These are phyloP conservation scores for Telmatherina bonti DNA, from an alignment of 2,797 vertebrate genomes.

Conservation along the genomic window DNA sequence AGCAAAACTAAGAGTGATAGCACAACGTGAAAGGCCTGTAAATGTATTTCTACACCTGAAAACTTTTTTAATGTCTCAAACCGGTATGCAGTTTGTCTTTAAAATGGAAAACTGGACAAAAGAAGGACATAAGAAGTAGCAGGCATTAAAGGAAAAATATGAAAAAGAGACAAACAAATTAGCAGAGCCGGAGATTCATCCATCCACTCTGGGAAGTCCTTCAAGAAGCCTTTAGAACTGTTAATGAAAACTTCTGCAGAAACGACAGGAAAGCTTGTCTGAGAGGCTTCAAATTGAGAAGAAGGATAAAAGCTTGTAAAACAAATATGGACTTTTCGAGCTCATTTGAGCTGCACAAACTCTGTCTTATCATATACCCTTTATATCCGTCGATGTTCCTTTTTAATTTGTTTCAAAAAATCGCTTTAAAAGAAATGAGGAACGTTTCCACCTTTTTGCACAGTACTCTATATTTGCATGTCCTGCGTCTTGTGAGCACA, in stretches of 20 bases:
- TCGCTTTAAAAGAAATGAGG: not conserved
- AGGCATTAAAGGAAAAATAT: not conserved
- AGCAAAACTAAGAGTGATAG: not conserved
- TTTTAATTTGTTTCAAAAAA: not conserved
- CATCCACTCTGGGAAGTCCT: not conserved
- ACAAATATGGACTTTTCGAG: not conserved
- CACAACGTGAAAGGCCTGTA: not conserved
- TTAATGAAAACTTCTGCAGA: not conserved
- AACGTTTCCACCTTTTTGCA: not conserved
- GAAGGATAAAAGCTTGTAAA: not conserved
- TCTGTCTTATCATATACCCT: not conserved
- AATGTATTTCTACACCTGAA: not conserved
- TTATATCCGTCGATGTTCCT: not conserved
- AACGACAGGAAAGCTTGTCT: not conserved
- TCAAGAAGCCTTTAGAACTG: not conserved
- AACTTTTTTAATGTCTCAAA: not conserved
- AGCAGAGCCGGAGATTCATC: not conserved
- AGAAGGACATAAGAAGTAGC: not conserved
- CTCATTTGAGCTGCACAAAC: not conserved
- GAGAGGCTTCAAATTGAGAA: not conserved
- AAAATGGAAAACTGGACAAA: not conserved
- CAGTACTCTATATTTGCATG: conserved; percentile 5
- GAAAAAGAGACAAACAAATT: not conserved
- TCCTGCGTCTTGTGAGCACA: conserved; percentile 29
- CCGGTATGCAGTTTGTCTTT: not conserved